Evolutionary conservation across 1,140 invertebrate genomes (phyloP).

Genomic region (Scaptodrosophila lebanonensis): DNA sequence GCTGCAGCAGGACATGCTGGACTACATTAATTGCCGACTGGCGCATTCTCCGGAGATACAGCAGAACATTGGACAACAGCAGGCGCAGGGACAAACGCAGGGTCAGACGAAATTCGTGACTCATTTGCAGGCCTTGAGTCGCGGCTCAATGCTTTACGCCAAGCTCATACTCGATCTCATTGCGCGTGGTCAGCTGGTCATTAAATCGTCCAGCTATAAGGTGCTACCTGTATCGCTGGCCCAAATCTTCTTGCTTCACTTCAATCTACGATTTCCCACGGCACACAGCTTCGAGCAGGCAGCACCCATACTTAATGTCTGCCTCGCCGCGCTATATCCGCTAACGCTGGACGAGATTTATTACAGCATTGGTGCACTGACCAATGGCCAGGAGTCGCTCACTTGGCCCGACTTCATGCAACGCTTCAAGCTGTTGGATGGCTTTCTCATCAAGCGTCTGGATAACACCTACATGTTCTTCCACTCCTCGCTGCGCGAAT

Average conservation of each 20-base stretch:
- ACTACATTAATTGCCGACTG: conserved; percentile 91
- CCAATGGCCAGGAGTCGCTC: conserved; percentile 83
- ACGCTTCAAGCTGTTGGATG: conserved; percentile 88
- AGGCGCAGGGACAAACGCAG: conserved; percentile 77
- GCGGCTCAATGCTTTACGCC: conserved; percentile 94
- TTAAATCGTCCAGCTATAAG: conserved; percentile 95
- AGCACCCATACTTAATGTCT: conserved; percentile 90
- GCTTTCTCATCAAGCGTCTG: conserved; percentile 90
- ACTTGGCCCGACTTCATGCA: conserved; percentile 92
- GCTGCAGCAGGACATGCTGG: conserved; percentile 88
- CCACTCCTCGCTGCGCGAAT: conserved; percentile 97
- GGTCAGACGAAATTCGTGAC: conserved; percentile 86
- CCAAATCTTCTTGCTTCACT: conserved; percentile 95
- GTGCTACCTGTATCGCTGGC: conserved; percentile 93
- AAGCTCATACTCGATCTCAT: conserved; percentile 96
- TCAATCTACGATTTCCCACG: conserved; percentile 95
- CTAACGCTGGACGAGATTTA: conserved; percentile 94
- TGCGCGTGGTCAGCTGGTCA: conserved; percentile 93
- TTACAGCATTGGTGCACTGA: conserved; percentile 93
- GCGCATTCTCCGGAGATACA: conserved; percentile 88
- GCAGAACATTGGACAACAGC: conserved; percentile 84
- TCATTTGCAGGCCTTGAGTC: conserved; percentile 88
- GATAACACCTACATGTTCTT: conserved; percentile 98
- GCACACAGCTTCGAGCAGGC: conserved; percentile 93
- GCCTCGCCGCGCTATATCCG: conserved; percentile 93